These are phyloP conservation scores for Chloroclysta siterata DNA, from an alignment of 2,888 invertebrate species.

Conservation along the genomic window DNA sequence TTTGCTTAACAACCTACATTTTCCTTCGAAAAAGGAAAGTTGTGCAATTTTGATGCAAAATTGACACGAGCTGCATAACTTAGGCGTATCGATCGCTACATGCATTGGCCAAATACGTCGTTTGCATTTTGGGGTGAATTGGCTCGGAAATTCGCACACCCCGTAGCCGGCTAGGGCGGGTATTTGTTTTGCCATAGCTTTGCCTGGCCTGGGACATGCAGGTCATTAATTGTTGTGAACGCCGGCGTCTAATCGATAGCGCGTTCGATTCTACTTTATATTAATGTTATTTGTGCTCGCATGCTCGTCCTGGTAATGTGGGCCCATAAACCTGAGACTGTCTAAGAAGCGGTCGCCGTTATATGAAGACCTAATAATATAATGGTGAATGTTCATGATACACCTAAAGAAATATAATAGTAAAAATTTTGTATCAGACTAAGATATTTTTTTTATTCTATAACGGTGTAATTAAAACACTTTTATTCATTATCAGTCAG, in stretches of 20 bases:
- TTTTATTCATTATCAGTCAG: too few relatives aligned
- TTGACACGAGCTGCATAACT: conserved; percentile 28
- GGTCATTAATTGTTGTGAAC: conserved; percentile 85
- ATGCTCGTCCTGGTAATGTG: conserved; percentile 53
- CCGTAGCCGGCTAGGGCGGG: conserved; percentile 76
- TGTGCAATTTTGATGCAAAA: conserved; percentile 14
- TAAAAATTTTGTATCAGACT: too few relatives aligned
- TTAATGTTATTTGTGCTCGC: conserved; percentile 83
- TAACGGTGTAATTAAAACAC: too few relatives aligned
- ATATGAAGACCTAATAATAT: background rate
- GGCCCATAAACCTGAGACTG: conserved; percentile 30
- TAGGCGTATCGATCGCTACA: conserved; percentile 28
- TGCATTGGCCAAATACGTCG: conserved; percentile 30
- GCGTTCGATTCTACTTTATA: conserved; percentile 84
- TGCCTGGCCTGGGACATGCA: conserved; percentile 83
- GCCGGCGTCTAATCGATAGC: conserved; percentile 83
- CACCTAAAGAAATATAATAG: too few relatives aligned
- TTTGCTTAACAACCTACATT: background rate
- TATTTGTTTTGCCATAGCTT: conserved; percentile 85
- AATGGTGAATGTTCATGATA: too few relatives aligned
- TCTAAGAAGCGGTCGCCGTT: background rate
- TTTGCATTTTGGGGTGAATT: conserved; percentile 39
- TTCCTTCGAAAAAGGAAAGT: background rate
- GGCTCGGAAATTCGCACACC: conserved; percentile 50
- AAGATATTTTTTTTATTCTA: too few relatives aligned